phyloP scores from a whole-genome alignment of 23 tunicate species.

The Clavelina lepadiformis region DNA sequence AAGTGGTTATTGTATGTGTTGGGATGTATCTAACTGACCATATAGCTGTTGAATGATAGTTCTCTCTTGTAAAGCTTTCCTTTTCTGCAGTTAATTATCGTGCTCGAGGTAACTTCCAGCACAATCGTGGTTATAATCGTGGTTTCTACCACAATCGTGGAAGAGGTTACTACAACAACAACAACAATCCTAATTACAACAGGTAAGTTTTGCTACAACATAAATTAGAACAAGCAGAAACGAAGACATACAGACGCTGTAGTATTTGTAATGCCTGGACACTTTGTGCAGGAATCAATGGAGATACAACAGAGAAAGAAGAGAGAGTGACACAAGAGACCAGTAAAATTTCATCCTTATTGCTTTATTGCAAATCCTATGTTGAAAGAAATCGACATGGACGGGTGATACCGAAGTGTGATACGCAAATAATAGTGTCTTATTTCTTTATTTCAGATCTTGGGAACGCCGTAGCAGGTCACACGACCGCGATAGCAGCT shows the following conservation, averaged over 20 bases:
- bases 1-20: background rate
- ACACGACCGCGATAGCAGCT: conserved; percentile 26
- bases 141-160: conserved; percentile 24
- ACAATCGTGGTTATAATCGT: too few species aligned
- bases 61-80: too few species aligned
- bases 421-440: too few species aligned
- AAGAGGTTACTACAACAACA: conserved; percentile 24
- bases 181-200: conserved; percentile 17
- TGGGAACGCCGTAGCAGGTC: conserved; percentile 26
- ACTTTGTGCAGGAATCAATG: background rate
- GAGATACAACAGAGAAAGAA: conserved; percentile 23
- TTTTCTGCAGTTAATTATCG: conserved; percentile 21
- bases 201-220: too few species aligned
- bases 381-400: too few species aligned
- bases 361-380: too few species aligned
- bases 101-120: background rate
- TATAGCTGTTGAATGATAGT: too few species aligned
- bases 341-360: too few species aligned
- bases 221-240: too few species aligned
- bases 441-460: conserved; percentile 5
- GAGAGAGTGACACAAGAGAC: conserved; percentile 28
- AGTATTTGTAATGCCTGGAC: too few species aligned
- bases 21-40: background rate
- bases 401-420: too few species aligned
- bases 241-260: too few species aligned